Base-by-base conservation (phyloP, 1,140 invertebrate genomes). In the Acromyrmex charruanus region DNA sequence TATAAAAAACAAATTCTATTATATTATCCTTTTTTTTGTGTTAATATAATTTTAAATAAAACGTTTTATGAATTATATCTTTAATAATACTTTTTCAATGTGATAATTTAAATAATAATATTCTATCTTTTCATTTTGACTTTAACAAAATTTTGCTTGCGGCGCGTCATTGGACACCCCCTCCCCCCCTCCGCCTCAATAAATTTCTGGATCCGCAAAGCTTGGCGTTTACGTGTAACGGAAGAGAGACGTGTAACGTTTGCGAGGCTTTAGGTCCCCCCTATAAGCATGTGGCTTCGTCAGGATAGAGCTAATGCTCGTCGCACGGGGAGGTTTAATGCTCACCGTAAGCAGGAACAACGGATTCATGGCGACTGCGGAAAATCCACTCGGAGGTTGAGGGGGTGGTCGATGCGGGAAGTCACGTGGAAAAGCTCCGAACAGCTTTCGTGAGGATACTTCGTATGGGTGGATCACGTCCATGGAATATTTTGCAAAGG, bases 261-360 rank as follows among this genome's bases (percentile, higher is more conserved):
- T 59, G 69, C 66, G 18, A 55, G 55, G 80, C 80, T 82, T 82
- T 74, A 61, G 68, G 80, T n/a, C 18, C 4, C 49, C 35, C 16
- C 49, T 49, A 18, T 72, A 72, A 82, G 80, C 80, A 55, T 82
- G 68, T 39, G 80, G 80, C 80, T 82, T 82, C 39, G 39, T 44
- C 14, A 63, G 61, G 61, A 66, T 65, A 65, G 61, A 80, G 68
- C 68, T 82, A 82, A 82, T 82, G 68, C 68, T 82, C 68, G 80
- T 82, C 80, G 68, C 68, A 61, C 58, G 16, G 39, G n/a, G 28
- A 21, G 66, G 65, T 79, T 79, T 79, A 79, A 79, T 28, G 77
- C 61, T 82, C 72, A 66, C 63, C 77, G 77, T 82, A 74, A 82
- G 49, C 80, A 61, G 80, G 25, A 61, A 82, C 80, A 82, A 74